phyloP scores from a whole-genome alignment of 2,113 vertebrate species.

The Cottus gobio region DNA sequence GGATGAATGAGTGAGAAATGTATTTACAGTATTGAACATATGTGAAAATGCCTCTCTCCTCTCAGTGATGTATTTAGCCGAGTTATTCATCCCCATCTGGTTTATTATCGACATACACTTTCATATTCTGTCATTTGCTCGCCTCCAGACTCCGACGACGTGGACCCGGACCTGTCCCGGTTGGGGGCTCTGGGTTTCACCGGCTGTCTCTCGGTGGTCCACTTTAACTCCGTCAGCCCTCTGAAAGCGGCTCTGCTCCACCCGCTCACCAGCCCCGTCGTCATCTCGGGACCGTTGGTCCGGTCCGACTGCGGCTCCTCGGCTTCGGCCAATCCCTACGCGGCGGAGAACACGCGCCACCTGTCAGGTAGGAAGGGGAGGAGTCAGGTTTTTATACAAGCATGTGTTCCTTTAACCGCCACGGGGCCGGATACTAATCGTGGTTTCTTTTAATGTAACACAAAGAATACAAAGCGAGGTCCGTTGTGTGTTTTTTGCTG shows the following conservation, averaged over 20 bases:
- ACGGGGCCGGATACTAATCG: not conserved
- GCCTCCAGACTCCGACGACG: constrained; percentile 58
- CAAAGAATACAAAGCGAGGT: too few relatives aligned
- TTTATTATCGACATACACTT: not conserved
- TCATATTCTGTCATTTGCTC: not conserved
- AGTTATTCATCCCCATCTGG: too few relatives aligned
- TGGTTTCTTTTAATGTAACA: too few relatives aligned
- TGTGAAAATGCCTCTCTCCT: not conserved
- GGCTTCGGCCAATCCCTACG: constrained; percentile 81
- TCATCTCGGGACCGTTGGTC: constrained; percentile 85
- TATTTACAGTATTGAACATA: too few relatives aligned
- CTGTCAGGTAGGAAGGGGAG: constrained; percentile 85
- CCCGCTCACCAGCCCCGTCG: constrained; percentile 80
- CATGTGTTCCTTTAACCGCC: not conserved
- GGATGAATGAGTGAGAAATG: too few relatives aligned
- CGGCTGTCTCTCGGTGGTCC: constrained; percentile 93
- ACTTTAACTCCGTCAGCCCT: constrained; percentile 89
- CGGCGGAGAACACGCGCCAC: constrained; percentile 89
- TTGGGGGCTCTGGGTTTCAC: constrained; percentile 88
- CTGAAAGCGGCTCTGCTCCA: constrained; percentile 90
- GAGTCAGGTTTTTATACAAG: not conserved
- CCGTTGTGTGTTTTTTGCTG: too few relatives aligned
- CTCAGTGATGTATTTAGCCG: not conserved
- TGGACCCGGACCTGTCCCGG: constrained; percentile 87
- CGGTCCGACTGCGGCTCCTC: constrained; percentile 54